phyloP scores from a whole-genome alignment of 2,888 invertebrate species.

The Diarsia rubi region DNA sequence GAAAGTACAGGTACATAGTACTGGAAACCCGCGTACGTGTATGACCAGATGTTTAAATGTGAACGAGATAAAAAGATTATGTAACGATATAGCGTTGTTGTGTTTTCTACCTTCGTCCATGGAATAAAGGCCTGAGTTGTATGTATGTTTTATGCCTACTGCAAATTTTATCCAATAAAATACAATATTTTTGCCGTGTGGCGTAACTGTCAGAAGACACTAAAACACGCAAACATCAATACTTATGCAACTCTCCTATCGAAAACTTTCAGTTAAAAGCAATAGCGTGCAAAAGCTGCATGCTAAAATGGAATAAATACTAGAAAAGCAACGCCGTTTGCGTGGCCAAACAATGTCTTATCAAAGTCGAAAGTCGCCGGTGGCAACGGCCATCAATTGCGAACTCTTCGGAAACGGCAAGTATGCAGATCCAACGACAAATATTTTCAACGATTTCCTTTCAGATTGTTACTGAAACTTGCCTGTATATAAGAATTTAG shows the following conservation, averaged over 20 bases:
- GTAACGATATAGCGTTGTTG: no score
- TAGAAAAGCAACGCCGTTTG: conserved; percentile 21
- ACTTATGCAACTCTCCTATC: neutral
- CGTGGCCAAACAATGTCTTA: conserved; percentile 61
- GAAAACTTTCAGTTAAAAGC: conserved; percentile 3
- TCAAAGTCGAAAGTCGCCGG: conserved; percentile 64
- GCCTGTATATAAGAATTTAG: conserved; percentile 50
- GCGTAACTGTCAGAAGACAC: no score
- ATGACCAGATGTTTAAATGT: no score
- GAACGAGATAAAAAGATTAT: no score
- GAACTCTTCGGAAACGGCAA: conserved; percentile 68
- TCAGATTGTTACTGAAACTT: conserved; percentile 59
- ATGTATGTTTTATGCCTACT: no score
- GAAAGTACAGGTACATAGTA: no score
- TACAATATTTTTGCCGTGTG: no score
- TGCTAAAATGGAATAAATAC: conserved; percentile 33
- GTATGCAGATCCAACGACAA: conserved; percentile 70
- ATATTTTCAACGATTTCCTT: conserved; percentile 64
- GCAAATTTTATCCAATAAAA: no score
- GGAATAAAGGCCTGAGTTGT: no score
- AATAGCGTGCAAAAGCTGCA: conserved; percentile 30
- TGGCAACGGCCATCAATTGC: conserved; percentile 67
- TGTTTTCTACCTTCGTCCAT: no score
- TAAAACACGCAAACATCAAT: neutral
- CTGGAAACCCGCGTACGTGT: no score